Percentiles rank a stretch among this genome's conserved stretches.
phyloP scores from a whole-genome alignment of 2,888 invertebrate species.

The Nomada goodeniana region DNA sequence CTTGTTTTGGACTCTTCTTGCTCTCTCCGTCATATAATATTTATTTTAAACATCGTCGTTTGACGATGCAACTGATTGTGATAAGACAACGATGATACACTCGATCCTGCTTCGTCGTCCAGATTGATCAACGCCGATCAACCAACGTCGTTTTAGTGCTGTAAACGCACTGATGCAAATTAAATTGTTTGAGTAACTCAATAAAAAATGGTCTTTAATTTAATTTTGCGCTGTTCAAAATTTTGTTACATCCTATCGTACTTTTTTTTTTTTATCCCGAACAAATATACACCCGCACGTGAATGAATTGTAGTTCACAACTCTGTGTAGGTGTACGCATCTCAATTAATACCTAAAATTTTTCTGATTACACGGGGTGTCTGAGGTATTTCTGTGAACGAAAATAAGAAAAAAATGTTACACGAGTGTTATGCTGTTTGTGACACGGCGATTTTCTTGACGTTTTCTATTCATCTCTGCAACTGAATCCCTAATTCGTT shows the following conservation, averaged over 20 bases:
- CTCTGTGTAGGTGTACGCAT: too few species aligned
- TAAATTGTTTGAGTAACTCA: constrained; percentile 63
- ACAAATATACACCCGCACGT: too few species aligned
- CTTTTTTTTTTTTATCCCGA: not conserved
- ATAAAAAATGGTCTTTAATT: constrained; percentile 70
- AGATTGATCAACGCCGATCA: constrained; percentile 67
- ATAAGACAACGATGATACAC: constrained; percentile 66
- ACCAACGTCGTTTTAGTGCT: constrained; percentile 64
- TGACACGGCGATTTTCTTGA: too few species aligned
- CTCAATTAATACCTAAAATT: too few species aligned
- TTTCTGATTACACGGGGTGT: too few species aligned
- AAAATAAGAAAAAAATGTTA: too few species aligned
- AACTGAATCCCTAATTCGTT: too few species aligned
- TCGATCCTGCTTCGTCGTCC: constrained; percentile 65
- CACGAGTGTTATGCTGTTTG: too few species aligned
- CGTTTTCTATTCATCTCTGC: too few species aligned
- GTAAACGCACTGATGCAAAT: constrained; percentile 55
- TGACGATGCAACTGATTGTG: constrained; percentile 63
- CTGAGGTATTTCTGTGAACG: too few species aligned
- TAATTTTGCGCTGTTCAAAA: constrained; percentile 22
- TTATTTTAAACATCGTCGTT: constrained; percentile 54
- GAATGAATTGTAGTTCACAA: too few species aligned
- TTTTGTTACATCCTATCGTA: constrained; percentile 19
- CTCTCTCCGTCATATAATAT: constrained; percentile 53
- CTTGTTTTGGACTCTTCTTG: constrained; percentile 27